These are phyloP conservation scores for Pseudolaguvia tuberculata DNA, from an alignment of 2,113 vertebrate species.

Conservation along the genomic window DNA sequence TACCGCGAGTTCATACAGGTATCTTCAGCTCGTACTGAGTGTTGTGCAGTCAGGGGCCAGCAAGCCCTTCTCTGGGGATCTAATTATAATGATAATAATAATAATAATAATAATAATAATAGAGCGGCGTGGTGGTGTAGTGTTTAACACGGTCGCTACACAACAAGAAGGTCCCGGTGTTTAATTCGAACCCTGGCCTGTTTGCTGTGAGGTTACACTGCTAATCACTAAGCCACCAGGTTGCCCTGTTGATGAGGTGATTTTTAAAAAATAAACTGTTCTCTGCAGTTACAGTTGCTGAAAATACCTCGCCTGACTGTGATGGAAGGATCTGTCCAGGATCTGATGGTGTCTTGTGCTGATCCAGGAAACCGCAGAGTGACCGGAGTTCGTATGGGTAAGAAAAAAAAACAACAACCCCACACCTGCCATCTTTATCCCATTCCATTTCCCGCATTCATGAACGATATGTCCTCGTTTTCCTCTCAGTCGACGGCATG, in stretches of 20 bases:
- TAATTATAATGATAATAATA: too few relatives aligned
- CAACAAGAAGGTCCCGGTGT: too few relatives aligned
- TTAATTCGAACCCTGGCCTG: too few relatives aligned
- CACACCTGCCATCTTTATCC: neutral
- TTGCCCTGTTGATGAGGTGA: neutral
- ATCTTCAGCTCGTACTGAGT: neutral
- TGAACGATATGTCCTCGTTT: neutral
- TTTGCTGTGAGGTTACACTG: too few relatives aligned
- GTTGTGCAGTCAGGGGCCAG: too few relatives aligned
- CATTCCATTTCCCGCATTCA: neutral
- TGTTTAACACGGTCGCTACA: too few relatives aligned
- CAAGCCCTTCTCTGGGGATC: too few relatives aligned
- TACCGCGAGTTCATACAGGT: constrained; percentile 89
- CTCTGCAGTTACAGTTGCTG: constrained; percentile 78
- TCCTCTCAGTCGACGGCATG: constrained; percentile 66
- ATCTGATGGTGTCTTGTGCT: constrained; percentile 75
- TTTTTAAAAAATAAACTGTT: neutral
- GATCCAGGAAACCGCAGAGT: constrained; percentile 76
- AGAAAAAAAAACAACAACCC: constrained; percentile 13
- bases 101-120: too few relatives aligned
- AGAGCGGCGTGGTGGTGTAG: too few relatives aligned
- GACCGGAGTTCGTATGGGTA: constrained; percentile 79
- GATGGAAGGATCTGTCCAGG: constrained; percentile 82
- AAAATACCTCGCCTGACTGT: constrained; percentile 79
- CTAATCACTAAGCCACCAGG: too few relatives aligned